Percentiles rank a stretch among this genome's conserved stretches.
Evolutionary conservation across 2,113 vertebrate genomes (phyloP).

Genomic region (Monarcha castaneiventris): DNA sequence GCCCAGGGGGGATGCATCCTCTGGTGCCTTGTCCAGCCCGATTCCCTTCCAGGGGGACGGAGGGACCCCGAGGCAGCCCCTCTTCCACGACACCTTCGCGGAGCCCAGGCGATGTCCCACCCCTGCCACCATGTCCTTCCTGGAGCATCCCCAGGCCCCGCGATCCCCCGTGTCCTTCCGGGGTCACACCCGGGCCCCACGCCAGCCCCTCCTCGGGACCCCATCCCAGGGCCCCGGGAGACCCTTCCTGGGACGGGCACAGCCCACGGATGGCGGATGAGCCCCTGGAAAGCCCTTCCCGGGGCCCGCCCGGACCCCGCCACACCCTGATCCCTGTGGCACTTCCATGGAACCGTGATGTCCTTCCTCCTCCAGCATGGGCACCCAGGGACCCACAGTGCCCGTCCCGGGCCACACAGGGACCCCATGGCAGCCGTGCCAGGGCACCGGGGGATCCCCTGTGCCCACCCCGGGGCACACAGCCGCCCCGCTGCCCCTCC

Average conservation of each 20-base stretch:
- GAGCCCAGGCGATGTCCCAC: background rate
- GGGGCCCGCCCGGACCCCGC: accelerated
- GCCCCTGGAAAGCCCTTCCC: background rate
- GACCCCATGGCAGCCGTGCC: accelerated
- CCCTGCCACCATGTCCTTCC: background rate
- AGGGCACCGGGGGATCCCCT: accelerated
- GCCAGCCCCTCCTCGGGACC: background rate
- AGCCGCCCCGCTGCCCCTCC: background rate
- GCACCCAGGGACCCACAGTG: accelerated
- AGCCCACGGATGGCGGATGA: accelerated
- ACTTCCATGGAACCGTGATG: accelerated
- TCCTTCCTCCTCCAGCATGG: background rate
- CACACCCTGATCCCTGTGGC: accelerated
- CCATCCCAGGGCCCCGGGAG: accelerated
- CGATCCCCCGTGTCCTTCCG: background rate
- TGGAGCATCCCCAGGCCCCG: background rate
- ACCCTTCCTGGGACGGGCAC: background rate
- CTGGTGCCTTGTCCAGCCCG: accelerated
- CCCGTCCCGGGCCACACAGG: accelerated
- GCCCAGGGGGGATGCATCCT: background rate
- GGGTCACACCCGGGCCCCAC: background rate
- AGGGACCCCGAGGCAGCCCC: background rate
- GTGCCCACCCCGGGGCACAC: background rate
- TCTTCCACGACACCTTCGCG: background rate
- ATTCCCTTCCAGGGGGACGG: accelerated